Base-by-base conservation (phyloP, 2,888 invertebrate genomes). In the Eupithecia tripunctaria region DNA sequence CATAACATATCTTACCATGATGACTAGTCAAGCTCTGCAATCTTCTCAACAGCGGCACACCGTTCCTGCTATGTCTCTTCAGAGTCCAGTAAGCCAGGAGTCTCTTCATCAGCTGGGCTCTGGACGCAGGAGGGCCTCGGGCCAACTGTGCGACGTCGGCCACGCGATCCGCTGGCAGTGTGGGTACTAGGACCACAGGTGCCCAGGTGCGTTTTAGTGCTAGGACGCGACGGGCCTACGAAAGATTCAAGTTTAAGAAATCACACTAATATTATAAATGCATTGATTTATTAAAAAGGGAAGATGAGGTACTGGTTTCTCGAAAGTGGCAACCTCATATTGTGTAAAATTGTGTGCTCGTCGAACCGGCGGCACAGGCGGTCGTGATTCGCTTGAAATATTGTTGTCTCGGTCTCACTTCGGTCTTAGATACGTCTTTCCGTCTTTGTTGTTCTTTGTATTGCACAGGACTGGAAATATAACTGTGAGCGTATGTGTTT, bases 11-110 rank as follows among this genome's bases (percentile, higher is more conserved):
- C 84, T 78, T 36, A 88, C 88, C 87, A 70, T 88, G 88, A 72
- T 88, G 85, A 27, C 82, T 95, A 80, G 91, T 86, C 38, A 88
- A 78, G 66, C 89, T 89, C 81, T 89, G 89, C 78, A 89, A 74
- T 8, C 99, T 93, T 62, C 99, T 91, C 74, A 99, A 90, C 74
- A 99, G 94, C 0, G 99, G 99, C 12, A 99, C 99, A 0, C 99
- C 99, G 86, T 99, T 99, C 67, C 99, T 94, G 77, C 97, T 97
- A 86, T 99, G 98, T 1, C 99, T 94, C 89, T 99, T 99, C 62
- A 99, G 93, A 5, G 98, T 99, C 99, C 99, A 99, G 87, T 99
- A 99, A 0, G 98, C 98, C 71, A 99, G 96, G 18, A 99, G 94
- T 4, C 98, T 95, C 86, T 97, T 97, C 82, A 99, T 96, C 82